A percentile compares a stretch with the other conserved stretches of the same genome.
Evolutionary conservation across 2,888 invertebrate species (phyloP).

Genomic region (Mythimna loreyi): DNA sequence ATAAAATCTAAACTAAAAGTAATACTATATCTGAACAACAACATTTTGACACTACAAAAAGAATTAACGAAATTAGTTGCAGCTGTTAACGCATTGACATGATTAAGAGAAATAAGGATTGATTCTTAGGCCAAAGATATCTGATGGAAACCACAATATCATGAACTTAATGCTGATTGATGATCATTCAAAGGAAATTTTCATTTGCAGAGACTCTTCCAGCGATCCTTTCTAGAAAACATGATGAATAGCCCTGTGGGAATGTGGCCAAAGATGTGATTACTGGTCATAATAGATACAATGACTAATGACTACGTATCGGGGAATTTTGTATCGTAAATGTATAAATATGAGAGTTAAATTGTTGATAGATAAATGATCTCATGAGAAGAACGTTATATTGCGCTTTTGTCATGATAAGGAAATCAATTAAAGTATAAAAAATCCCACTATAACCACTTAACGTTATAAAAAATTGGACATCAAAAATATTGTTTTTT

Average conservation of each 20-base stretch:
- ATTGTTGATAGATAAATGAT: not conserved
- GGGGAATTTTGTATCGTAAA: constrained; percentile 12
- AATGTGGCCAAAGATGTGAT: constrained; percentile 37
- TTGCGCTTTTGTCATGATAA: no score
- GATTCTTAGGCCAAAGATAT: not conserved
- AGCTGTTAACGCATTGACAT: no score
- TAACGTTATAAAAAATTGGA: no score
- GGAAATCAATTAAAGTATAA: no score
- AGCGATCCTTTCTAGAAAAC: constrained; percentile 12
- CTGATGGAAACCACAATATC: constrained; percentile 19
- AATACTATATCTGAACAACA: not conserved
- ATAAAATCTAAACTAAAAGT: not conserved
- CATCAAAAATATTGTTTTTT: no score
- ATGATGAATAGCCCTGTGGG: constrained; percentile 46
- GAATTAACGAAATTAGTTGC: no score
- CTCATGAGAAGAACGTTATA: not conserved
- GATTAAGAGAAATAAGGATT: no score
- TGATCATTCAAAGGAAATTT: constrained; percentile 26
- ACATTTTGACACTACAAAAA: not conserved
- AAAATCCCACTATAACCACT: no score
- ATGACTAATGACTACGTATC: constrained; percentile 34
- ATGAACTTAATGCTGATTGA: constrained; percentile 42
- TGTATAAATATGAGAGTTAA: not conserved
- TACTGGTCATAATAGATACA: constrained; percentile 24
- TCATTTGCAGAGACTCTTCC: constrained; percentile 23